phyloP scores from a whole-genome alignment of 2,113 vertebrate species.

The Acrocephalus arundinaceus region DNA sequence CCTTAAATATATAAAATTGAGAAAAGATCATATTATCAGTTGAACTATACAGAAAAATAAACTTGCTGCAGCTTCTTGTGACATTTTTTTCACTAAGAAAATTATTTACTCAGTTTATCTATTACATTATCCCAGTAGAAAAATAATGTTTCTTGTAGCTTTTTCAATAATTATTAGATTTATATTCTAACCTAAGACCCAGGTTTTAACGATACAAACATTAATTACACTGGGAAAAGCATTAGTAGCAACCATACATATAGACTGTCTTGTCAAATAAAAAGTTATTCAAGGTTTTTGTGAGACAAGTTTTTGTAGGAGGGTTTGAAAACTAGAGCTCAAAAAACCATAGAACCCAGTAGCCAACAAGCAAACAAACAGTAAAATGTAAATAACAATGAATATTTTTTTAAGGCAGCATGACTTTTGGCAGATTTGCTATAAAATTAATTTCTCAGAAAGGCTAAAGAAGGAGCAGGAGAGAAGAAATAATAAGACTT shows the following conservation, averaged over 20 bases:
- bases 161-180: neutral
- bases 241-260: neutral
- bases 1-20: neutral
- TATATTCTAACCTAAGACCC: neutral
- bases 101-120: neutral
- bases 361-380: neutral
- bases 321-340: neutral
- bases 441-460: neutral
- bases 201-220: neutral
- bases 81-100: neutral
- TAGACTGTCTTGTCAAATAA: neutral
- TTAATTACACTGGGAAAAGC: neutral
- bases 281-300: neutral
- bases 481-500: neutral
- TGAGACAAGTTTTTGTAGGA: neutral
- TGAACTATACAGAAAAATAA: neutral
- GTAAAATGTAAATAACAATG: neutral
- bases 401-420: neutral
- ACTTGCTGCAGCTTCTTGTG: neutral
- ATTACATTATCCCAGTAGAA: neutral
- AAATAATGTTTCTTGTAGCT: neutral
- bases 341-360: neutral
- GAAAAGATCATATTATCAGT: neutral
- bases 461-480: neutral
- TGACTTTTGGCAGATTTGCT: neutral